These are phyloP conservation scores for Hippolais icterina DNA, from an alignment of 2,113 vertebrate genomes.

Conservation along the genomic window DNA sequence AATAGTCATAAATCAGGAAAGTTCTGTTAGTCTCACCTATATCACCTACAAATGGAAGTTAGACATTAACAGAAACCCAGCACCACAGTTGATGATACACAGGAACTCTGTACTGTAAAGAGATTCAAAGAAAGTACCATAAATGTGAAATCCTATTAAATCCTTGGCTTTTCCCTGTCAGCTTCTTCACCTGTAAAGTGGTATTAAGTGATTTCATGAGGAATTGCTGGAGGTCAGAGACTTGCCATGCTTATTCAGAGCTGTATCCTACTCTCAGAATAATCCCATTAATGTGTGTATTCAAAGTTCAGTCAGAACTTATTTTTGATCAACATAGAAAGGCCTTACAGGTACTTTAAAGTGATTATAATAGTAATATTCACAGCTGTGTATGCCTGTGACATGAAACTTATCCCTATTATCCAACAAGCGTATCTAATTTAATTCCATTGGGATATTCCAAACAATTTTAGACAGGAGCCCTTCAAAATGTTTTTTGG, in stretches of 20 bases:
- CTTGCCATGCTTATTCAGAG: slow-evolving; percentile 8
- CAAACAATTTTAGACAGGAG: not conserved
- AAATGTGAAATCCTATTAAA: slow-evolving; percentile 20
- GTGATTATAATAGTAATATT: not conserved
- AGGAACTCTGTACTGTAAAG: not conserved
- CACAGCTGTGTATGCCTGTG: not conserved
- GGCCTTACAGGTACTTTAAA: not conserved
- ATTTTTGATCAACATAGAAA: slow-evolving; percentile 31
- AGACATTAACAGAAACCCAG: not conserved
- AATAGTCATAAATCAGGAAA: not conserved
- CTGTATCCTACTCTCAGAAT: not conserved
- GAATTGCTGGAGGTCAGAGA: not conserved
- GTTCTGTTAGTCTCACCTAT: not conserved
- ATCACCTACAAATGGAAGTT: not conserved
- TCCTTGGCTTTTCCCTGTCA: not conserved
- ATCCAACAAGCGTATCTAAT: not conserved
- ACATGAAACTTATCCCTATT: not conserved
- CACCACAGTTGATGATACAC: not conserved
- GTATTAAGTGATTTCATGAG: slow-evolving; percentile 23
- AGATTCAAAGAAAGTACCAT: not conserved
- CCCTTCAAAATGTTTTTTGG: not conserved
- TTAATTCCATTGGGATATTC: not conserved
- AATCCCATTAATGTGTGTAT: slow-evolving; percentile 24
- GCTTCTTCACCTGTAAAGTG: slow-evolving; percentile 29
- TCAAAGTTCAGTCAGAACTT: slow-evolving; percentile 6